phyloP scores from a whole-genome alignment of 2,888 invertebrate species.

The Periphyllus acericola region DNA sequence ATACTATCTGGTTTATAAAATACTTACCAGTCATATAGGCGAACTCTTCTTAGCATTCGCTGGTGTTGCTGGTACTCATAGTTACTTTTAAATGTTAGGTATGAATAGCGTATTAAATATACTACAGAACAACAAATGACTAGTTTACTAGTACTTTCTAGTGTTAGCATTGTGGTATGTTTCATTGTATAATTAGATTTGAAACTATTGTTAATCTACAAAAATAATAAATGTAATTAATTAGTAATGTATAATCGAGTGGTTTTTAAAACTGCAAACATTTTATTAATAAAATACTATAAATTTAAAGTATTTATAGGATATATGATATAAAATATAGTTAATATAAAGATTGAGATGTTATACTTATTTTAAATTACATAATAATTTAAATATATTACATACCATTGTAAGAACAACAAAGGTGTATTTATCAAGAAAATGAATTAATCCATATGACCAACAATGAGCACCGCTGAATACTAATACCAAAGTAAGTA shows the following conservation, averaged over 20 bases:
- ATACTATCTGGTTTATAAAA: too few relatives aligned
- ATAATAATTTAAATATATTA: not conserved
- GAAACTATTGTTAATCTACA: conserved; percentile 38
- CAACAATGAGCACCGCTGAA: conserved; percentile 22
- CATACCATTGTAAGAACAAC: not conserved
- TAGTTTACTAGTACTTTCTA: conserved; percentile 22
- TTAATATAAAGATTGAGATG: not conserved
- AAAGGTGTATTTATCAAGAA: conserved; percentile 19
- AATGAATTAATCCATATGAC: conserved; percentile 2
- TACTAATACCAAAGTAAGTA: conserved; percentile 19
- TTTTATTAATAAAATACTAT: not conserved
- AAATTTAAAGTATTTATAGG: not conserved
- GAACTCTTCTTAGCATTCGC: too few relatives aligned
- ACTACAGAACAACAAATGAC: conserved; percentile 10
- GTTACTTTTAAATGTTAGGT: too few relatives aligned
- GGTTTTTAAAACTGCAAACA: not conserved
- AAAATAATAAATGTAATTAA: not conserved
- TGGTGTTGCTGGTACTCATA: too few relatives aligned
- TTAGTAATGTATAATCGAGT: not conserved
- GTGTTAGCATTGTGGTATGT: not conserved
- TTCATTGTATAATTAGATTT: conserved; percentile 3
- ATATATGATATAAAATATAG: not conserved
- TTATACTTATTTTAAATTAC: not conserved
- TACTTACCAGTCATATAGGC: too few relatives aligned
- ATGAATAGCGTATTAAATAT: not conserved